Evolutionary conservation across 2,797 vertebrate genomes (phyloP).

Genomic region (Catostomus latipinnis): DNA sequence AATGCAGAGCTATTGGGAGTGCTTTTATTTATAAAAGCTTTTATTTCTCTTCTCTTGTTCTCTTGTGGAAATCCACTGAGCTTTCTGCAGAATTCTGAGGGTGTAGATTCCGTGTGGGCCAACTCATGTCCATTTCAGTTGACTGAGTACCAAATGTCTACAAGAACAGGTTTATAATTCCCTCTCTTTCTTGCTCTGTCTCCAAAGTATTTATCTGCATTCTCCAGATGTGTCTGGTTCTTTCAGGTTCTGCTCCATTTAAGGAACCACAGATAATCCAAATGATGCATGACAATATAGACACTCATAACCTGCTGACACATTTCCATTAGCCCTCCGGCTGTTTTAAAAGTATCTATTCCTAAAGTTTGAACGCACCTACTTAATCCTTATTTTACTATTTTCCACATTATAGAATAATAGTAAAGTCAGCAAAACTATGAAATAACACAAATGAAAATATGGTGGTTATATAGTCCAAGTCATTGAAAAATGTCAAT

Average conservation of each 20-base stretch:
- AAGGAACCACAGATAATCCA: conserved; percentile 60
- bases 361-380: no score
- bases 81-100: no score
- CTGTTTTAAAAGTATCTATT: conserved; percentile 46
- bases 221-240: conserved; percentile 55
- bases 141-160: conserved; percentile 23
- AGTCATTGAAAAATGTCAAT: no score
- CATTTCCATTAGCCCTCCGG: conserved; percentile 61
- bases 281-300: conserved; percentile 64
- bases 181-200: conserved; percentile 17
- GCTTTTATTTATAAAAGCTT: conserved; percentile 19
- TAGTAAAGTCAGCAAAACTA: no score
- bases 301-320: conserved; percentile 64
- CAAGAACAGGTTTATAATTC: not conserved
- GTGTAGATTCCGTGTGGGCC: no score
- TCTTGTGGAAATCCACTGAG: no score
- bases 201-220: conserved; percentile 13
- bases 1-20: conserved; percentile 8
- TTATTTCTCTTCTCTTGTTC: not conserved
- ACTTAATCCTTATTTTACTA: no score
- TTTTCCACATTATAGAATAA: no score
- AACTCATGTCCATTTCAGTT: conserved; percentile 9
- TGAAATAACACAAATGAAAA: no score
- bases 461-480: no score
- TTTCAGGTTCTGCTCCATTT: conserved; percentile 71